Base-by-base conservation (phyloP, 2,113 vertebrate genomes). In the Aspiorhynchus laticeps region DNA sequence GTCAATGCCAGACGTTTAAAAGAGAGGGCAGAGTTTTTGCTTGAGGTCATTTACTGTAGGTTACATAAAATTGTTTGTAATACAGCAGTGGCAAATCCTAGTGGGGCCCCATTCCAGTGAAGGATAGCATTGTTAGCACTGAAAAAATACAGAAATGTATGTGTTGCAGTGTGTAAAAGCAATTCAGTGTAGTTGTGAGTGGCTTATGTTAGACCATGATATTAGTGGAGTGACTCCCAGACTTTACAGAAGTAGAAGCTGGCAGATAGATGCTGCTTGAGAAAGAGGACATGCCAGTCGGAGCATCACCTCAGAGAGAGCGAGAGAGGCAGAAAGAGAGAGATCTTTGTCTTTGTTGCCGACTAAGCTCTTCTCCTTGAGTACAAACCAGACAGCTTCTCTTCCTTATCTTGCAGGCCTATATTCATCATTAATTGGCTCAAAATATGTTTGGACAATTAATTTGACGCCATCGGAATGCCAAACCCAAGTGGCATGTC, bases 271-370 rank as follows among this genome's bases (percentile, higher is more conserved):
- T 61, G 71, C 36, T 41, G 48, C 31, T 73, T 11, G 36, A 59
- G 59, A 65, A 80, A 73, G 84, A 69, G 85, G 88, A 93, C 85
- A 79, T 93, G 93, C 90, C 24, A 26, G 63, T 17, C 38, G 51
- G 63, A 10, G 83, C 83, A 85, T 89, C 88, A 71, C 67, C 71
- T 48, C 74, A 48, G 24, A 79, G 81, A 74, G n/a, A 88, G 77
- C 9, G 21, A 36, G 69, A 21, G 26, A 38, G 63, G 71, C n/a
- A 73, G 63, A 53, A 9, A 84, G 33, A 19, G 79, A 67, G 56
- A 79, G 31, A 76, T 63, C 67, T 24, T 76, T 43, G 78, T 80
- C 48, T 74, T 53, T 15, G 67, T 73, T 84, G 43, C 21, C 3
- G 21, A 17, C 28, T 51, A 51, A 71, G 38, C 41, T 46, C n/a